These are phyloP conservation scores for Listrodromus nycthemerus DNA, from an alignment of 2,888 invertebrate species.

Conservation along the genomic window DNA sequence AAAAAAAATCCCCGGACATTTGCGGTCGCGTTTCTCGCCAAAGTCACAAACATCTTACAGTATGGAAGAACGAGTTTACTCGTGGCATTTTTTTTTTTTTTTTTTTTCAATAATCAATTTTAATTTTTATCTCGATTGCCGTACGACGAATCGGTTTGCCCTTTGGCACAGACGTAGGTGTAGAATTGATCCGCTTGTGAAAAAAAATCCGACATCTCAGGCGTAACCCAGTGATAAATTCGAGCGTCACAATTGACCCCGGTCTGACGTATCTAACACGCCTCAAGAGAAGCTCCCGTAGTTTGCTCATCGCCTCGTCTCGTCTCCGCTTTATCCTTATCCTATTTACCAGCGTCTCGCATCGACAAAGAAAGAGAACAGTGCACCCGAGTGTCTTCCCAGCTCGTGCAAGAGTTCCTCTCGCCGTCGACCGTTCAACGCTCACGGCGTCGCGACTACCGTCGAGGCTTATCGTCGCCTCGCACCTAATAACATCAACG, in stretches of 20 bases:
- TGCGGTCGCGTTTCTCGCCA: no score
- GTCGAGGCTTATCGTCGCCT: conserved; percentile 52
- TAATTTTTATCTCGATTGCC: conserved; percentile 19
- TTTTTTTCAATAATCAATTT: not conserved
- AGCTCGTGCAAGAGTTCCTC: not conserved
- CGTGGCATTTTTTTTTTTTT: not conserved
- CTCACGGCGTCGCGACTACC: conserved; percentile 44
- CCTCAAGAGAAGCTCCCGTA: conserved; percentile 18
- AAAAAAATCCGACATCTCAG: not conserved
- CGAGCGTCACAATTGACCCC: not conserved
- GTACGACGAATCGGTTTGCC: conserved; percentile 5
- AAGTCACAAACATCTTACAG: no score
- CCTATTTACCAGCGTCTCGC: conserved; percentile 18
- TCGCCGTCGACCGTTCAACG: conserved; percentile 18
- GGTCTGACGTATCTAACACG: not conserved
- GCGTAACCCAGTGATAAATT: not conserved
- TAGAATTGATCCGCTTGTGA: not conserved
- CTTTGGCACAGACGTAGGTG: not conserved
- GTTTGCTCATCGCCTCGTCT: conserved; percentile 44
- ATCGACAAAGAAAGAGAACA: conserved; percentile 49
- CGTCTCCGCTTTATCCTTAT: conserved; percentile 23
- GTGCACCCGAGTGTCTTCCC: conserved; percentile 61
- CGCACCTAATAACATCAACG: conserved; percentile 26
- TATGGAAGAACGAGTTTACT: no score
- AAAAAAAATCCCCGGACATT: no score